Percentiles rank a stretch among this genome's conserved stretches.
Evolutionary conservation across 2,113 vertebrate genomes (phyloP).

Genomic region (Egretta garzetta): DNA sequence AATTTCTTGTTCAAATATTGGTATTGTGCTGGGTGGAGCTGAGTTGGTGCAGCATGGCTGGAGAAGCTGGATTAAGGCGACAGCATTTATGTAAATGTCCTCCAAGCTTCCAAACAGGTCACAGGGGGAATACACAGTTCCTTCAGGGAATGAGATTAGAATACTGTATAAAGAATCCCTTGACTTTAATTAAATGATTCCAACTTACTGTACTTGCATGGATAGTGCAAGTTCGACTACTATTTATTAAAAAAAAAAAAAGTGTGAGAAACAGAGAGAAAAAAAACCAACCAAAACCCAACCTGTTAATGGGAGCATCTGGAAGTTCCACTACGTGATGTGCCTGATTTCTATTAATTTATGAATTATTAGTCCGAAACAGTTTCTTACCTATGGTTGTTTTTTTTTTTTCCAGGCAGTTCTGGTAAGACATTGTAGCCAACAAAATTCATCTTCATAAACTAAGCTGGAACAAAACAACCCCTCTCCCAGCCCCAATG

Average conservation of each 20-base stretch:
- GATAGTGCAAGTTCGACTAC: neutral
- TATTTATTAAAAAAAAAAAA: neutral
- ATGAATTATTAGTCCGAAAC: neutral
- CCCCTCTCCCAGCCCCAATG: neutral
- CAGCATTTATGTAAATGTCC: neutral
- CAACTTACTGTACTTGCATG: rapidly evolving
- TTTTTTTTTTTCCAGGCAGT: neutral
- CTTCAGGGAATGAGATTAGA: neutral
- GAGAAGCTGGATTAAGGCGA: neutral
- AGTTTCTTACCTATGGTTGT: neutral
- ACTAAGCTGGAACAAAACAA: neutral
- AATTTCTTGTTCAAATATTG: slow-evolving; percentile 9
- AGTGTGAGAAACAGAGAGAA: no score
- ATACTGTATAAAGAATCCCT: neutral
- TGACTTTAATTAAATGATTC: neutral
- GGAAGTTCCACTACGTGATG: neutral
- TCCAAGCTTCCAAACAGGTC: neutral
- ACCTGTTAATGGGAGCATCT: neutral
- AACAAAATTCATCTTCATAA: neutral
- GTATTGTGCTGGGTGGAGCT: neutral
- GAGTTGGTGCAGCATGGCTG: neutral
- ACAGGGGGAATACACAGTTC: neutral
- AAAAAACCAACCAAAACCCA: neutral
- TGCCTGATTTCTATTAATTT: neutral
- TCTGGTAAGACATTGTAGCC: neutral